Evolutionary conservation across 2,888 invertebrate genomes (phyloP).

Genomic region (Biston stratarius): DNA sequence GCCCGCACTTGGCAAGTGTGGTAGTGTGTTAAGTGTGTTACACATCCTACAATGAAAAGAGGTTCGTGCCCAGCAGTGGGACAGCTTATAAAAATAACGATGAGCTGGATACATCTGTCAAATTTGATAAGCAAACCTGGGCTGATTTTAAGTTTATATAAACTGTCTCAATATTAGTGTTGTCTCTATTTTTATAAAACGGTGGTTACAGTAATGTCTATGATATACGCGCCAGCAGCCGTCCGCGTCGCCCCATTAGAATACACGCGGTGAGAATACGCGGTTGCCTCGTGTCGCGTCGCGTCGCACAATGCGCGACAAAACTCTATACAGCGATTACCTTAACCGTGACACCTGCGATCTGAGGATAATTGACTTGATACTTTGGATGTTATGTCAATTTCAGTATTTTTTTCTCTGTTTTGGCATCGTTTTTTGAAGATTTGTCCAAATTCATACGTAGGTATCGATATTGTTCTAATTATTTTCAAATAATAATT

Average conservation of each 20-base stretch:
- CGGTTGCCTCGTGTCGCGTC: slow-evolving; percentile 62
- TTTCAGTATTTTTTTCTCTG: not conserved
- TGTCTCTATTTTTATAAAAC: not conserved
- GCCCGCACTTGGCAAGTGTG: too few relatives aligned
- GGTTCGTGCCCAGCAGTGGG: too few relatives aligned
- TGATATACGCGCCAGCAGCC: slow-evolving; percentile 64
- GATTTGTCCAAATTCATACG: too few relatives aligned
- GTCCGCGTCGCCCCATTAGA: slow-evolving; percentile 69
- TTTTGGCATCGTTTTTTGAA: not conserved
- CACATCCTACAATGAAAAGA: too few relatives aligned
- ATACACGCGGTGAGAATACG: slow-evolving; percentile 54
- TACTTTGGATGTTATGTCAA: slow-evolving; percentile 16
- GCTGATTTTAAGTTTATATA: too few relatives aligned
- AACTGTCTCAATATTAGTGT: too few relatives aligned
- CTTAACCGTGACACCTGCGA: slow-evolving; percentile 63
- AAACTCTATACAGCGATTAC: slow-evolving; percentile 82
- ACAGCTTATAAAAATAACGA: too few relatives aligned
- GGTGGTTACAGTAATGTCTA: slow-evolving; percentile 37
- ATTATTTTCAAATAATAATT: too few relatives aligned
- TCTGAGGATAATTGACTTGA: slow-evolving; percentile 26
- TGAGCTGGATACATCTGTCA: too few relatives aligned
- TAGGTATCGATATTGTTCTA: too few relatives aligned
- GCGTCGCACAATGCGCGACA: slow-evolving; percentile 71
- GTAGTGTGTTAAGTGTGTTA: too few relatives aligned
- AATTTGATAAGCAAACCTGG: too few relatives aligned